Conservation (phyloP, 2,113 vertebrate genomes). For the Oreotragus oreotragus region DNA sequence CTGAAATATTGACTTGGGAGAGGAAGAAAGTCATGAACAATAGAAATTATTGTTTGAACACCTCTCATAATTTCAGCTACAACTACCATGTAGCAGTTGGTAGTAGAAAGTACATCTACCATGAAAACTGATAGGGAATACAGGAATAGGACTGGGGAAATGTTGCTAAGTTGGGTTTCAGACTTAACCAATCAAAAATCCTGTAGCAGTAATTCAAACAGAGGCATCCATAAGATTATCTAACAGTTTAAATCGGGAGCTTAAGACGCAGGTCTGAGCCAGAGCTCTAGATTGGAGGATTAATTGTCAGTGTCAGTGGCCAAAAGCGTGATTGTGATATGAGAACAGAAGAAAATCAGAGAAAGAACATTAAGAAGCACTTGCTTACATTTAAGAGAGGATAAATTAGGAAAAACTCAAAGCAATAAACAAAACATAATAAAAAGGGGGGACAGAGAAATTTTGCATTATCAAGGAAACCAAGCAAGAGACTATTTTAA, state of each 20-base stretch:
- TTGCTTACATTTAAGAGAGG: background rate
- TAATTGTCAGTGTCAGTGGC: background rate
- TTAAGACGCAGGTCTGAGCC: background rate
- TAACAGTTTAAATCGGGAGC: background rate
- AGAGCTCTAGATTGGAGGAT: background rate
- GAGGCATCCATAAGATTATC: background rate
- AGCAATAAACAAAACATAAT: background rate
- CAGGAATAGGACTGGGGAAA: background rate
- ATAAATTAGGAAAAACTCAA: background rate
- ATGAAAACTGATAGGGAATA: background rate
- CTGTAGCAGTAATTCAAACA: background rate
- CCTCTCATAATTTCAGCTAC: background rate
- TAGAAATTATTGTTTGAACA: background rate
- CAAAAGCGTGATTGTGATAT: background rate
- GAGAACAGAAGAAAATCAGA: background rate
- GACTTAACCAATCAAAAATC: background rate
- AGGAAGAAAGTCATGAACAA: background rate
- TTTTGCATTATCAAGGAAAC: background rate
- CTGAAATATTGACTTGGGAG: background rate
- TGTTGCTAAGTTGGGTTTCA: background rate
- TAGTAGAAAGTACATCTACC: background rate
- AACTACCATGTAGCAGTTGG: background rate
- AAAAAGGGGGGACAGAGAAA: background rate
- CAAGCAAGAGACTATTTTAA: background rate
- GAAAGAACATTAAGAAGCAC: background rate